A percentile compares a stretch with the other conserved stretches of the same genome.
Evolutionary conservation across 2,113 vertebrate genomes (phyloP).

Genomic region (Actinemys pallida): DNA sequence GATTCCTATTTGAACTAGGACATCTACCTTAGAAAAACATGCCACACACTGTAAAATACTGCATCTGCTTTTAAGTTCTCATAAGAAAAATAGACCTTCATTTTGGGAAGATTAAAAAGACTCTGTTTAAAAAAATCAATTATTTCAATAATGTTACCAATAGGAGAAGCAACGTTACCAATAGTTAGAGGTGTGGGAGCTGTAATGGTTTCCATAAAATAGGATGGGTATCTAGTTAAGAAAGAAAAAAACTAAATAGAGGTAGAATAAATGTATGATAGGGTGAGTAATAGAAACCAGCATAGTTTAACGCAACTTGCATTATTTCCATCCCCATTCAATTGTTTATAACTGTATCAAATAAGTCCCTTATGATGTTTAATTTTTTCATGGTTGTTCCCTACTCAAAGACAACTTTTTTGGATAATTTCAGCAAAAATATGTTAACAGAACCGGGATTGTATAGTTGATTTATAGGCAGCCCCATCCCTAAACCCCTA

Average conservation of each 20-base stretch:
- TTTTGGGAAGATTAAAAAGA: not conserved
- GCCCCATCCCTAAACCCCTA: not conserved
- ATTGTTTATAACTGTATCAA: not conserved
- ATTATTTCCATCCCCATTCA: not conserved
- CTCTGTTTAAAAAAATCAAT: fast-evolving
- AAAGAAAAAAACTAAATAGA: not conserved
- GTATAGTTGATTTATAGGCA: not conserved
- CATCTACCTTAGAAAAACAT: not conserved
- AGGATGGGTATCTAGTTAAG: not conserved
- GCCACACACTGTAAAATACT: not conserved
- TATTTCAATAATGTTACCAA: not conserved
- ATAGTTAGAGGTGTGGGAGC: not conserved
- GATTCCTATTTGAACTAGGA: too few relatives aligned
- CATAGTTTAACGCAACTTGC: not conserved
- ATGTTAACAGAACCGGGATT: not conserved
- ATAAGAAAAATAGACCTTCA: not conserved
- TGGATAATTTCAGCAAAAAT: not conserved
- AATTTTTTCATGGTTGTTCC: not conserved
- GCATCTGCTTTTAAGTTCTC: not conserved
- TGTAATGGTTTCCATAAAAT: not conserved
- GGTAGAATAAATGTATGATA: not conserved
- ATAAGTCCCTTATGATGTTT: not conserved
- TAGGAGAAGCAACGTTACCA: not conserved
- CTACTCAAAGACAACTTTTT: not conserved
- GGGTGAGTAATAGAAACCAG: not conserved